A percentile compares a stretch with the other conserved stretches of the same genome.
Evolutionary conservation across 2,888 invertebrate genomes (phyloP).

Genomic region (Agrochola lychnidis): DNA sequence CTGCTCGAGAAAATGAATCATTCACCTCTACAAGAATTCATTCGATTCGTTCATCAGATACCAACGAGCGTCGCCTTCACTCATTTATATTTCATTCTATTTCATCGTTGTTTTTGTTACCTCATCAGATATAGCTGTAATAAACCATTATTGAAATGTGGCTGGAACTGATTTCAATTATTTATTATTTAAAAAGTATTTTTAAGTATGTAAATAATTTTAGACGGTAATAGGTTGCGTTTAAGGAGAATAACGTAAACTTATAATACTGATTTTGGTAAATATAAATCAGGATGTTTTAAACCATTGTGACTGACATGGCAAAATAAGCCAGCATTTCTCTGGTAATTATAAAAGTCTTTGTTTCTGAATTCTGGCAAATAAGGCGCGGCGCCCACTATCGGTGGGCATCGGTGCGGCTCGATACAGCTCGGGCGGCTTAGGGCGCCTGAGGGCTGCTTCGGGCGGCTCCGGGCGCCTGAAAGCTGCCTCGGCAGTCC

Average conservation of each 20-base stretch:
- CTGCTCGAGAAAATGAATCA: constrained; percentile 58
- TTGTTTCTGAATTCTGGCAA: background rate
- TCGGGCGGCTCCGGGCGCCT: too few relatives aligned
- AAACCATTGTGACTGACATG: background rate
- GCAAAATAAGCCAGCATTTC: background rate
- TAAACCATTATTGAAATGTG: constrained; percentile 41
- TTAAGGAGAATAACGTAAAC: background rate
- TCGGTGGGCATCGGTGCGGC: too few relatives aligned
- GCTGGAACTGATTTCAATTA: constrained; percentile 21
- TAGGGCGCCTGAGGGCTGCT: too few relatives aligned
- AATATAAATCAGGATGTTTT: background rate
- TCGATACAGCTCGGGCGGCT: too few relatives aligned
- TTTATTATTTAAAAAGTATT: background rate
- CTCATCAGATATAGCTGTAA: constrained; percentile 57
- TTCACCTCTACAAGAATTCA: constrained; percentile 67
- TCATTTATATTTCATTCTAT: constrained; percentile 64
- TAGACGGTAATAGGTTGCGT: background rate
- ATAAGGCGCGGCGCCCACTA: background rate
- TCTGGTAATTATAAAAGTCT: background rate
- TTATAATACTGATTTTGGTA: background rate
- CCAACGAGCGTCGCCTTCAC: constrained; percentile 61
- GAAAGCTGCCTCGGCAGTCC: too few relatives aligned
- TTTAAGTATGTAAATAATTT: background rate
- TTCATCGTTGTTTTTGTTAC: constrained; percentile 55
- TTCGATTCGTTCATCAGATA: constrained; percentile 71